Evolutionary conservation across 2,888 invertebrate genomes (phyloP).

Genomic region (Ditula angustiorana): DNA sequence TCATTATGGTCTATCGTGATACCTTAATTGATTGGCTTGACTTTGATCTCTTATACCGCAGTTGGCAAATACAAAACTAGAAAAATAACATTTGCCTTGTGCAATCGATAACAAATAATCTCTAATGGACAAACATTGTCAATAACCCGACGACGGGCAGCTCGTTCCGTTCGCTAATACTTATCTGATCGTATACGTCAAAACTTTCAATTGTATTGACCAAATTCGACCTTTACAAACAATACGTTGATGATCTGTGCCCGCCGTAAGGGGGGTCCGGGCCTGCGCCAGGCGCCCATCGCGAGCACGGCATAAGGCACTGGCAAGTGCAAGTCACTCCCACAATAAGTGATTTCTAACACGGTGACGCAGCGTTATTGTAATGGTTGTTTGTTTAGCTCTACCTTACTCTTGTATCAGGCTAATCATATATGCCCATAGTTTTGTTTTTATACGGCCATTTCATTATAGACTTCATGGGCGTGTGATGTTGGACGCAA

Average conservation of each 20-base stretch:
- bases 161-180: conserved; percentile 22
- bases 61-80: background rate
- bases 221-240: conserved; percentile 39
- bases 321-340: conserved; percentile 79
- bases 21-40: background rate
- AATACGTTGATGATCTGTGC: conserved; percentile 44
- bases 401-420: conserved; percentile 85
- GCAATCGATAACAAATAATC: conserved; percentile 17
- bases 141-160: conserved; percentile 28
- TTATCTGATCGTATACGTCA: conserved; percentile 39
- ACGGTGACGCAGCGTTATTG: conserved; percentile 80
- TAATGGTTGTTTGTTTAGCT: conserved; percentile 85
- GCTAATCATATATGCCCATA: conserved; percentile 85
- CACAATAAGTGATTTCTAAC: conserved; percentile 85
- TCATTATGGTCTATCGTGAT: background rate
- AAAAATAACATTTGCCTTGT: conserved; percentile 13
- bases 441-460: conserved; percentile 83
- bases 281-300: conserved; percentile 49
- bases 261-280: conserved; percentile 58
- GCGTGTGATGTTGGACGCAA: conserved; percentile 83
- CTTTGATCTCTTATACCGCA: background rate
- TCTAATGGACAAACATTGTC: conserved; percentile 17
- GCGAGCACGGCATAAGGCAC: conserved; percentile 68
- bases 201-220: conserved; percentile 39
- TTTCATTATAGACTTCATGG: conserved; percentile 85